Evolutionary conservation across 2,888 invertebrate species (phyloP).

Genomic region (Cataglyphis livida): DNA sequence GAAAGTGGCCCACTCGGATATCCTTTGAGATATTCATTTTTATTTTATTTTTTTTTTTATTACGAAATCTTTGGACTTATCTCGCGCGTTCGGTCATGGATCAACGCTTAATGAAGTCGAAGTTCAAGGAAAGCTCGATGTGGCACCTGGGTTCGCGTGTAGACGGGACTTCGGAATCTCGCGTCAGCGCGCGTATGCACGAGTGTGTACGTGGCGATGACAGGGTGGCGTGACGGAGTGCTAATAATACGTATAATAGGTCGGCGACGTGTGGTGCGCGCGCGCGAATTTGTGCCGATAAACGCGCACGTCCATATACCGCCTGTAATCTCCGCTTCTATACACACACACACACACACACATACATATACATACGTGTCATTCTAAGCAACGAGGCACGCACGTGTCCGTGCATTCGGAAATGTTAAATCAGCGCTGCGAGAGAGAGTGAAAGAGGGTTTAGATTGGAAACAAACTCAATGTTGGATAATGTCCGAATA

Average conservation of each 20-base stretch:
- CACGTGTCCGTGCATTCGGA: constrained; percentile 53
- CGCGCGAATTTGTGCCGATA: constrained; percentile 60
- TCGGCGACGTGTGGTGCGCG: constrained; percentile 51
- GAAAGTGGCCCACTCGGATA: background rate
- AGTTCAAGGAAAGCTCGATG: constrained; percentile 8
- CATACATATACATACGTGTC: constrained; percentile 22
- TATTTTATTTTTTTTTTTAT: background rate
- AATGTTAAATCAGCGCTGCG: constrained; percentile 44
- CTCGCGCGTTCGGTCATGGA: background rate
- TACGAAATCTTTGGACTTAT: too few species aligned
- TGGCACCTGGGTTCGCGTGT: constrained; percentile 38
- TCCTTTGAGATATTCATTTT: background rate
- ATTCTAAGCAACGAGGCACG: constrained; percentile 43
- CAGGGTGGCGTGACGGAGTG: constrained; percentile 80
- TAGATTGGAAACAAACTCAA: background rate
- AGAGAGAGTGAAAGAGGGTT: background rate
- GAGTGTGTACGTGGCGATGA: constrained; percentile 77
- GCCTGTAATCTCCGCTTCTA: constrained; percentile 36
- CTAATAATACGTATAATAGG: constrained; percentile 81
- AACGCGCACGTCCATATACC: constrained; percentile 54
- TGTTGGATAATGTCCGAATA: background rate
- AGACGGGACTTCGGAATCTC: constrained; percentile 49
- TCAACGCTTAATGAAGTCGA: background rate
- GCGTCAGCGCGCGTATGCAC: constrained; percentile 68
- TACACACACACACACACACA: background rate